phyloP scores from a whole-genome alignment of 1,140 invertebrate species.

The Coptotermes formosanus region DNA sequence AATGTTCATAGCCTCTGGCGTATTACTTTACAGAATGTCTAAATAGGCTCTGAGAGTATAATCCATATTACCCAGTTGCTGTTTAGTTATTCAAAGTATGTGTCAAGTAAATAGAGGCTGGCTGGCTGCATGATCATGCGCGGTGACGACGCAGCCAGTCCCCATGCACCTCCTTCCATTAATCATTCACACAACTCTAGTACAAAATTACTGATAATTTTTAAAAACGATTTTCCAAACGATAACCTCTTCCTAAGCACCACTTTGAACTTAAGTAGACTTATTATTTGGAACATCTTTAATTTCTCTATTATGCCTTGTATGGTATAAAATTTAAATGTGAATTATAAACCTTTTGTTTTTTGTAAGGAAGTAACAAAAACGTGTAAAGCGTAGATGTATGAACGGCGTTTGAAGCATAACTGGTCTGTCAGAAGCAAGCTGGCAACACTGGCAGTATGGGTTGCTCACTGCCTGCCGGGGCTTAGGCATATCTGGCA shows the following conservation, averaged over 20 bases:
- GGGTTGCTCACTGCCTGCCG: neutral
- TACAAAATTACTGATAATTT: conserved; percentile 18
- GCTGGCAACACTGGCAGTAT: neutral
- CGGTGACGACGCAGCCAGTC: neutral
- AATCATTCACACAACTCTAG: conserved; percentile 6
- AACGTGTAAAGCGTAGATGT: neutral
- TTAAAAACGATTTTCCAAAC: neutral
- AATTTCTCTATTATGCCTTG: conserved; percentile 6
- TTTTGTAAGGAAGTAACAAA: neutral
- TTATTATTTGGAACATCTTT: conserved; percentile 2
- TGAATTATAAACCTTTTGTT: conserved; percentile 18
- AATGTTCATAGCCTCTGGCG: neutral
- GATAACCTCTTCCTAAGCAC: neutral
- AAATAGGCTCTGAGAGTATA: neutral
- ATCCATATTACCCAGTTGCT: neutral
- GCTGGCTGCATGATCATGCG: neutral
- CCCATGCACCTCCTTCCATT: neutral
- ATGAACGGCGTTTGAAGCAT: neutral
- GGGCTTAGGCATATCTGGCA: neutral
- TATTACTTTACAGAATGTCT: neutral
- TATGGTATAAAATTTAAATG: conserved; percentile 3
- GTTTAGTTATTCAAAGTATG: neutral
- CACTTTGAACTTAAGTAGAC: conserved; percentile 3
- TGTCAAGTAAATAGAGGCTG: conserved; percentile 1
- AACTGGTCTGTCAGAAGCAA: neutral